These are phyloP conservation scores for Schizaphis graminum DNA, from an alignment of 2,888 invertebrate species.

Conservation along the genomic window DNA sequence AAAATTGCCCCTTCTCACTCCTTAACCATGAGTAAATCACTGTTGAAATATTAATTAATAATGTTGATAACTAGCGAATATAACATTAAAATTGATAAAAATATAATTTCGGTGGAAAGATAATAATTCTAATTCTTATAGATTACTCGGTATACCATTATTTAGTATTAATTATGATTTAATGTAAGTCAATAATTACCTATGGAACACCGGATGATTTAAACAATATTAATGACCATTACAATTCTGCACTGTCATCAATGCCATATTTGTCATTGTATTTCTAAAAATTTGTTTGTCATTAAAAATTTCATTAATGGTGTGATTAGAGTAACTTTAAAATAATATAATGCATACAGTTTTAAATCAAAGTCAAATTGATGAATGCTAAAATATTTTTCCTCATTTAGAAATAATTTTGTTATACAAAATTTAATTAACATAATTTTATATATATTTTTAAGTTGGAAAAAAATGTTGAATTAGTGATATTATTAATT, in stretches of 20 bases:
- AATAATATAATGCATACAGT: background rate
- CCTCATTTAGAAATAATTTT: background rate
- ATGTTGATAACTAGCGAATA: background rate
- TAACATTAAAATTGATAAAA: background rate
- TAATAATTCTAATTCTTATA: background rate
- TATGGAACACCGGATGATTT: background rate
- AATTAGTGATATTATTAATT: background rate
- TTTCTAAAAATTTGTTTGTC: background rate
- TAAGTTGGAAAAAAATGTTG: background rate
- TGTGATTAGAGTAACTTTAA: background rate
- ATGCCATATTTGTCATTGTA: background rate
- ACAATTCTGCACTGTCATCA: background rate
- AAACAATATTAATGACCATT: background rate
- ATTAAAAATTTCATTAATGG: background rate
- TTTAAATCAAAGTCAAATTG: background rate
- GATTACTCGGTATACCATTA: background rate
- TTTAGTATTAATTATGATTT: background rate
- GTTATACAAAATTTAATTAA: background rate
- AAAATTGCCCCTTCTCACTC: too few relatives aligned
- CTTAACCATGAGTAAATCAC: too few relatives aligned
- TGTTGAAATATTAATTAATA: background rate
- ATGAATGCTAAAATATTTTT: background rate
- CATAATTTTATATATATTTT: background rate
- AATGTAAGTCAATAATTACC: background rate
- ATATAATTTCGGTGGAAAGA: background rate